Evolutionary conservation across 1,140 invertebrate species (phyloP).

Genomic region (Rhyacophila brunnea): DNA sequence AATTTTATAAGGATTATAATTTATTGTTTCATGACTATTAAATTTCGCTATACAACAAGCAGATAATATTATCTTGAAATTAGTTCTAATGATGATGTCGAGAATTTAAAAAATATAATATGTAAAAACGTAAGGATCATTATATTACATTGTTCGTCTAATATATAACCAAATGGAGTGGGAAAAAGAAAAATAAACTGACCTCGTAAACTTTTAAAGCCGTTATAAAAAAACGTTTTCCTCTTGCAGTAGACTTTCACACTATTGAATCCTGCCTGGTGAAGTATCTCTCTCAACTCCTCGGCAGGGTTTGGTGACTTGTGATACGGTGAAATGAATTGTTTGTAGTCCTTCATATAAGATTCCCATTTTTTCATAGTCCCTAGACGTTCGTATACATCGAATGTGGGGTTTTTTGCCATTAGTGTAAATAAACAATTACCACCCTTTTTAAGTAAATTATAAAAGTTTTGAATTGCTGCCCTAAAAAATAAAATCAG

Average conservation of each 20-base stretch:
- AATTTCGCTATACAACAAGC: too few species aligned
- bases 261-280: conserved; percentile 65
- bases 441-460: conserved; percentile 63
- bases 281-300: conserved; percentile 61
- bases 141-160: too few species aligned
- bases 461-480: conserved; percentile 64
- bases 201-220: conserved; percentile 59
- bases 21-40: too few species aligned
- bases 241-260: conserved; percentile 63
- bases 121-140: too few species aligned
- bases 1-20: too few species aligned
- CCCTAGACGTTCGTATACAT: conserved; percentile 64
- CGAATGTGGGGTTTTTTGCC: conserved; percentile 68
- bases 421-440: conserved; percentile 69
- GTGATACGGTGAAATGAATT: conserved; percentile 67
- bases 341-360: conserved; percentile 67
- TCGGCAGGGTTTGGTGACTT: conserved; percentile 61
- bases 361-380: conserved; percentile 59
- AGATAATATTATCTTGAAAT: too few species aligned
- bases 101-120: too few species aligned
- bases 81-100: too few species aligned
- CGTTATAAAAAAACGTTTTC: conserved; percentile 64
- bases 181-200: conserved; percentile 37
- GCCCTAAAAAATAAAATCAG: conserved; percentile 48
- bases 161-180: too few species aligned